Conservation (phyloP, 1,140 invertebrate genomes). For the Antheraea pernyi region DNA sequence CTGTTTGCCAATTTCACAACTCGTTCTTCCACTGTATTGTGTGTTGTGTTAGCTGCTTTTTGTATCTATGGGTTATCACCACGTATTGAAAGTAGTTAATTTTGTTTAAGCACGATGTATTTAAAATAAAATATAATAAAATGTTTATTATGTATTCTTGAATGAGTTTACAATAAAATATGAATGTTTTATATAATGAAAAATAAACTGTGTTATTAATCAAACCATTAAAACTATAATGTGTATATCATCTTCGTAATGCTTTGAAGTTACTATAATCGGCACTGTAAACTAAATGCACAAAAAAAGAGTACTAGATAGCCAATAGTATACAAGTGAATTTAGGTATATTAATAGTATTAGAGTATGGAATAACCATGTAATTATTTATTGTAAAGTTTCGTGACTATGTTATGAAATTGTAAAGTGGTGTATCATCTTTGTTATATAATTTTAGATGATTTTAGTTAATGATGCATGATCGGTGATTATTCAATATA, state of each 20-base stretch:
- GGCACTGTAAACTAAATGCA: conserved; percentile 73
- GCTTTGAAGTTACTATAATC: conserved; percentile 41
- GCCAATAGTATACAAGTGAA: conserved; percentile 13
- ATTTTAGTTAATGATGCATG: conserved; percentile 44
- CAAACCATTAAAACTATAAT: conserved; percentile 16
- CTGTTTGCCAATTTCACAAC: conserved; percentile 76
- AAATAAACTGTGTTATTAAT: conserved; percentile 6
- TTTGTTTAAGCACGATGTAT: conserved; percentile 63
- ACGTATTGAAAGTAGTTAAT: conserved; percentile 66
- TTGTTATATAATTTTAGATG: conserved; percentile 1
- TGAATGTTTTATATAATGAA: not conserved
- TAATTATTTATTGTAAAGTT: not conserved
- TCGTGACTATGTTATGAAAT: conserved; percentile 6
- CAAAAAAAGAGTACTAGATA: conserved; percentile 30
- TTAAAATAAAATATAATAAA: conserved; percentile 32
- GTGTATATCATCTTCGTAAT: conserved; percentile 25
- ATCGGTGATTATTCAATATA: conserved; percentile 66
- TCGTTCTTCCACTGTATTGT: conserved; percentile 78
- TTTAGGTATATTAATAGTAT: not conserved
- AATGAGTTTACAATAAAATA: conserved; percentile 20
- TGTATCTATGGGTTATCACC: conserved; percentile 79
- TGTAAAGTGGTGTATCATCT: conserved; percentile 7
- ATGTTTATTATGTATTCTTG: conserved; percentile 29
- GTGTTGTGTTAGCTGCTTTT: conserved; percentile 79
- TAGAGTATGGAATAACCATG: not conserved